Conservation (phyloP, 2,797 vertebrate genomes). For the Cossypha dichroa region DNA sequence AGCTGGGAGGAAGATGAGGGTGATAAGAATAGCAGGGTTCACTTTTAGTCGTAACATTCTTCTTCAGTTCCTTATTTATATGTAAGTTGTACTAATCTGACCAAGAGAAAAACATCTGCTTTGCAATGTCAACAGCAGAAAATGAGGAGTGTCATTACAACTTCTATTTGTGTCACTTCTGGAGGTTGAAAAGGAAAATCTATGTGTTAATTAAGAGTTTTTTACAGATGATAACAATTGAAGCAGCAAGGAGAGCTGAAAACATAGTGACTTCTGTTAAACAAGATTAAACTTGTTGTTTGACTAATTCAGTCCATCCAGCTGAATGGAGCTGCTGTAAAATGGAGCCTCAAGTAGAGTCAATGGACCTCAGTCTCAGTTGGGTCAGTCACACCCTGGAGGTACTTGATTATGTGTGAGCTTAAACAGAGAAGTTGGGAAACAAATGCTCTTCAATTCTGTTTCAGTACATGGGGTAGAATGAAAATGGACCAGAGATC, state of each 20-base stretch:
- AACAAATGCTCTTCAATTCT: neutral
- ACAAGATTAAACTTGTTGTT: neutral
- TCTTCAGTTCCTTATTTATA: neutral
- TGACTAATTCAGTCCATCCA: neutral
- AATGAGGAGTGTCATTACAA: neutral
- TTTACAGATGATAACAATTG: neutral
- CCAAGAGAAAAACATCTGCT: neutral
- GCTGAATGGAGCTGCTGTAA: neutral
- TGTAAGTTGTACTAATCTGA: neutral
- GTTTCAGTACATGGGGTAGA: neutral
- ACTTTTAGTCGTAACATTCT: neutral
- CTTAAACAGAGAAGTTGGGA: neutral
- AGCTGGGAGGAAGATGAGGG: conserved; percentile 46
- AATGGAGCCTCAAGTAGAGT: neutral
- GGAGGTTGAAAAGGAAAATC: neutral
- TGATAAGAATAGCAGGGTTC: conserved; percentile 7
- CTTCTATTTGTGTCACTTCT: neutral
- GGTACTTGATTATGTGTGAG: neutral
- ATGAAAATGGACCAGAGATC: neutral
- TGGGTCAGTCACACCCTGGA: neutral
- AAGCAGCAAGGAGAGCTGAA: neutral
- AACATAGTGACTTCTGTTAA: neutral
- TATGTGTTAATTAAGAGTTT: neutral
- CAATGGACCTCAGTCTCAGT: neutral
- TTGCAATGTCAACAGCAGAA: neutral